Percentiles rank a stretch among this genome's conserved stretches.
phyloP scores from a whole-genome alignment of 1,140 invertebrate genomes.

The Maniola jurtina region DNA sequence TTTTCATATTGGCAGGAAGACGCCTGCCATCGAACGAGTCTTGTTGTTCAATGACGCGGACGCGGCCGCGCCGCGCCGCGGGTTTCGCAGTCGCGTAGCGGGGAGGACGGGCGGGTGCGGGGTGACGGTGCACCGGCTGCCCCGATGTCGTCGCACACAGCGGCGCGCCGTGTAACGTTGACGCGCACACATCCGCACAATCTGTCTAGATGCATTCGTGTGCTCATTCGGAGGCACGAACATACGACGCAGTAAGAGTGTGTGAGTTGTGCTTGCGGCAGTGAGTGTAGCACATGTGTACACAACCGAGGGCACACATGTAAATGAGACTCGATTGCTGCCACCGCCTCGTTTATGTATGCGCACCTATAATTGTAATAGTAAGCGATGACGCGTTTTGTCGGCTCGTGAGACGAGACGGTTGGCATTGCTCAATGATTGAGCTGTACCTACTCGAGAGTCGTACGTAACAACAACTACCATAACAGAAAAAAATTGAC shows the following conservation, averaged over 20 bases:
- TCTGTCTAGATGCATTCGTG: slow-evolving; percentile 70
- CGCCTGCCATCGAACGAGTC: slow-evolving; percentile 75
- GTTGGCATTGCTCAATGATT: slow-evolving; percentile 78
- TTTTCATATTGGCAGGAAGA: slow-evolving; percentile 76
- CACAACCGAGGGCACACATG: slow-evolving; percentile 58
- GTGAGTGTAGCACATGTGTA: slow-evolving; percentile 54
- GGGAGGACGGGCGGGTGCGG: slow-evolving; percentile 66
- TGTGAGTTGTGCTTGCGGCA: slow-evolving; percentile 49
- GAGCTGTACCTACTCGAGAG: slow-evolving; percentile 62
- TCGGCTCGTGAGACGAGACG: slow-evolving; percentile 77
- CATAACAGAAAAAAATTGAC: slow-evolving; percentile 45
- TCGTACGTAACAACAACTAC: slow-evolving; percentile 62
- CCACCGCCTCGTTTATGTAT: slow-evolving; percentile 69
- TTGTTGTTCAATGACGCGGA: slow-evolving; percentile 78
- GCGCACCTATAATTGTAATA: slow-evolving; percentile 75
- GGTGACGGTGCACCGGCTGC: slow-evolving; percentile 74
- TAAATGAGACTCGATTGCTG: slow-evolving; percentile 60
- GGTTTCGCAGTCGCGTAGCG: slow-evolving; percentile 74
- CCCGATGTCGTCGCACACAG: slow-evolving; percentile 71
- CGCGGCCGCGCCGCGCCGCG: slow-evolving; percentile 64
- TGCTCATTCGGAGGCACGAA: slow-evolving; percentile 59
- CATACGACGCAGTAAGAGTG: slow-evolving; percentile 44
- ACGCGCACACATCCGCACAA: slow-evolving; percentile 48
- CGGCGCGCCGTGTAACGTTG: slow-evolving; percentile 42
- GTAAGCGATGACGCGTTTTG: slow-evolving; percentile 76